Evolutionary conservation across 2,797 vertebrate genomes (phyloP), one percentile per base, ranked within the genome.

Genomic region (Enteromius viviparus): DNA sequence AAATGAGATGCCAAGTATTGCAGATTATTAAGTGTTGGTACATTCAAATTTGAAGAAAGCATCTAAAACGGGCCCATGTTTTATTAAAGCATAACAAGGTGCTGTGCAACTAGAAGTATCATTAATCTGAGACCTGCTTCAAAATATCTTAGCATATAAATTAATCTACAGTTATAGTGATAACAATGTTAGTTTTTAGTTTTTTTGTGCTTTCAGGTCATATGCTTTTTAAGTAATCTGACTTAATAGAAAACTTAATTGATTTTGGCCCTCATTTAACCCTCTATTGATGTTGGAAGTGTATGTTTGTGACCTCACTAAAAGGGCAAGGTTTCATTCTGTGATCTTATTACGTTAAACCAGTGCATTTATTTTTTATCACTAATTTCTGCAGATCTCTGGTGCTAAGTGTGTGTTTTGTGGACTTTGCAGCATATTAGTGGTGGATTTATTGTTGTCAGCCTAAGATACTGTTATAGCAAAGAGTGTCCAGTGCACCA

Each of bases 231-330:
- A 82, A 85, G 87, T 80, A 76, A 86, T 88, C 69, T 74, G 77
- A 83, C 86, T 90, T 87, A 84, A 84, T 68, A 77, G 21, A 89
- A 89, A 86, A 86, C 87, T 86, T 86, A 88, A 91, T 91, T 90
- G 88, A 91, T 92, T 90, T 86, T 6, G 21, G 88, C 58, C 89
- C 83, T 90, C 85, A 82, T 88, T 91, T 92, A 90, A 89, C 87
- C 87, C 87, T 37, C 45, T 51, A 12, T 93, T 90, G 89, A 90
- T 91, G 89, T 70, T 58, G 79, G 85, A 80, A 78, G 65, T 82
- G 68, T 85, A 75, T 78, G 53, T 34, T 23, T 80, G 12, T 86
- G 85, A 89, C 81, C 82, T 81, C 79, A 65, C 68, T 81, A 53
- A 87, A 88, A 85, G 71, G 65, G 69, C 79, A 81, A 69, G 32